Evolutionary conservation across 23 tunicate species (phyloP), one percentile per base, ranked within the genome.

Genomic region (Ascidia mentula): DNA sequence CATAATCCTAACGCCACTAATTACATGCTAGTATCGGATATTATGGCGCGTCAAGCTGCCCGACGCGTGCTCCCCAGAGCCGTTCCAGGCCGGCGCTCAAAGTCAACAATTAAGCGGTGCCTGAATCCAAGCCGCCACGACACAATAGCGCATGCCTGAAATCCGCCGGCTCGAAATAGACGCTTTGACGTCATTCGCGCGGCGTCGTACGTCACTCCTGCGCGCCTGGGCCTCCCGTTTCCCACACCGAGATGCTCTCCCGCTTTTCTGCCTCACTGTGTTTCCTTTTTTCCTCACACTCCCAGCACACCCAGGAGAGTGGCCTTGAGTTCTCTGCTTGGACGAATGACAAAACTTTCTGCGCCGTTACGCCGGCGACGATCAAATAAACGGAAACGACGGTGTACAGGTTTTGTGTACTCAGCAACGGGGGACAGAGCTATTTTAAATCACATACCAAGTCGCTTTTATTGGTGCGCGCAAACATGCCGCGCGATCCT

Each of bases 151-250:
- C 22, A 53, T 53, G 65, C 28, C 13, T 53, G 65, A 53, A 9
- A 53, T 53, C 65, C 65, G 65, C 65, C 65, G 65, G 65, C 22
- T 46, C 45, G 40, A 74, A 74, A 74, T 74, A 74, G 78, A 37
- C 38, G 46, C 45, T 34, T 74, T 74, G 78, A 74, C 78, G 78
- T 74, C 78, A 74, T 74, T 36, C 38, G 46, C 17, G 3, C 46
- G 34, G 18, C 65, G 65, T 20, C 65, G 65, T 53, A 53, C 65
- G 65, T 53, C 65, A 53, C 65, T 9, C 13, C 13, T 53, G 65
- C 65, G 53, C 65, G 65, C 12, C 65, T 53, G 65, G 65, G 65
- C 13, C 65, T 53, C 65, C 28, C 24, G 22, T 42, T 53, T 53
- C 65, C 65, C 65, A 53, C 65, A 5, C 28, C 65, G 65, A 28